These are phyloP conservation scores for Acrocephalus kingi DNA, from an alignment of 2,113 vertebrate species.

Conservation along the genomic window DNA sequence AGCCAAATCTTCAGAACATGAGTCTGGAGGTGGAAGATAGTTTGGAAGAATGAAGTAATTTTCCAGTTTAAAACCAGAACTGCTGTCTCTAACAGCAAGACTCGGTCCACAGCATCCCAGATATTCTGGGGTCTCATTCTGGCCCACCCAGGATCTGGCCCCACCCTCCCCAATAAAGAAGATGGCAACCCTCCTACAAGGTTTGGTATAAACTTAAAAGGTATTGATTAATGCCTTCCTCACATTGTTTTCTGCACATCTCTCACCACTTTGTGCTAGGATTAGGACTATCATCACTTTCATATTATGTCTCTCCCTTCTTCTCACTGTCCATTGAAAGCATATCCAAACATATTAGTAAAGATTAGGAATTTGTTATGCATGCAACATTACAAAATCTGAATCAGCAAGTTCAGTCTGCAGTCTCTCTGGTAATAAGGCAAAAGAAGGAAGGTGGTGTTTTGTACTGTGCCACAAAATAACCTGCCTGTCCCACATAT, in stretches of 20 bases:
- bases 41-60: neutral
- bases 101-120: neutral
- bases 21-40: neutral
- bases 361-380: conserved; percentile 50
- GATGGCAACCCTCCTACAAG: neutral
- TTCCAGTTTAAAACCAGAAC: neutral
- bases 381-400: neutral
- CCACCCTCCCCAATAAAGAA: neutral
- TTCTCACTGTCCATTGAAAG: conserved; percentile 70
- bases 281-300: conserved; percentile 62
- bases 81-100: neutral
- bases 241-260: conserved; percentile 10
- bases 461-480: neutral
- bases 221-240: neutral
- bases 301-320: conserved; percentile 54
- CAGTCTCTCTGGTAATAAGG: neutral
- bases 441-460: neutral
- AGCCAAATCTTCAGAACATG: neutral
- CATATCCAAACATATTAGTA: conserved; percentile 62
- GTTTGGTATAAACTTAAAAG: neutral
- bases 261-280: conserved; percentile 66
- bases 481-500: neutral
- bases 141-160: neutral
- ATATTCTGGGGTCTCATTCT: neutral
- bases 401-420: neutral